phyloP scores from a whole-genome alignment of 2,797 vertebrate genomes.

The Falco novaeseelandiae region DNA sequence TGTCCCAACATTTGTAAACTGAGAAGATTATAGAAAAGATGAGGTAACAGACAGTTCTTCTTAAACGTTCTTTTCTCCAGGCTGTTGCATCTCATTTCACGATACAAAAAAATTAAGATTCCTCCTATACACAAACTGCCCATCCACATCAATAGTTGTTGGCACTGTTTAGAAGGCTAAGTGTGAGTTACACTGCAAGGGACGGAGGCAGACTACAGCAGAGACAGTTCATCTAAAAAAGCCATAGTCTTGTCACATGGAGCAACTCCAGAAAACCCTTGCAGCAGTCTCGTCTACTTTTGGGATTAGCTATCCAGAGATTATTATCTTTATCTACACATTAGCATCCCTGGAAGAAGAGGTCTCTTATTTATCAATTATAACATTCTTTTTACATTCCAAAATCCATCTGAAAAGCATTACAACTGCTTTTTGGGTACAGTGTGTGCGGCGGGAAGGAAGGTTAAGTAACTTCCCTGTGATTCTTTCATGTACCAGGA shows the following conservation, averaged over 20 bases:
- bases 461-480: neutral
- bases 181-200: fast-evolving
- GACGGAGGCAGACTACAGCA: fast-evolving
- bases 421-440: neutral
- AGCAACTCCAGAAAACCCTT: neutral
- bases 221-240: neutral
- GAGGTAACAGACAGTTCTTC: neutral
- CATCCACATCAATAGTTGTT: neutral
- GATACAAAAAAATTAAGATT: neutral
- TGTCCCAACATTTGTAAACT: fast-evolving
- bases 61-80: neutral
- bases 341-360: neutral
- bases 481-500: neutral
- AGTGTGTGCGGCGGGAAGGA: fast-evolving
- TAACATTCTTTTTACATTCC: neutral
- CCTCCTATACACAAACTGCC: neutral
- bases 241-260: neutral
- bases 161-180: neutral
- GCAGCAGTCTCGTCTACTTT: neutral
- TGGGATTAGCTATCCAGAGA: neutral
- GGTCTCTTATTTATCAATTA: neutral
- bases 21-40: neutral
- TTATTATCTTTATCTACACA: neutral
- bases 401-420: neutral
- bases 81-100: neutral